Base-by-base conservation (phyloP, 2,797 vertebrate species). In the Crocodylus rhombifer region DNA sequence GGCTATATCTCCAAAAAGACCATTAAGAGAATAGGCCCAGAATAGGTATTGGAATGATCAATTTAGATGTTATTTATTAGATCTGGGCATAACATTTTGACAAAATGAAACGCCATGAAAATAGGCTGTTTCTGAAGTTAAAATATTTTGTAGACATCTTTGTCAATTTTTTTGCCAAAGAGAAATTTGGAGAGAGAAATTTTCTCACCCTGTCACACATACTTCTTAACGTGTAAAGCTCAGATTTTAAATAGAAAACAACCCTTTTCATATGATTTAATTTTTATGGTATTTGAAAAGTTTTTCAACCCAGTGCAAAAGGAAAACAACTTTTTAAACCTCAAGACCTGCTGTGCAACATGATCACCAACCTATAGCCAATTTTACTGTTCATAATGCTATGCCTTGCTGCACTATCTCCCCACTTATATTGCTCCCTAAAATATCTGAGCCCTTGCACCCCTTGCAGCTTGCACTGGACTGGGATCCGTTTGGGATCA, bases 401-500 rank as follows among this genome's bases (percentile, higher is more conserved):
- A 8, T 56, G 18, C 2, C 18, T 55, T 82, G 88, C 25, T 18
- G 25, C 87, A 78, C 67, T 92, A 33, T 3, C 6, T 90, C 25
- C 81, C 91, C 60, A 64, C 84, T 94, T 95, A 87, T 28, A 23
- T 26, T 73, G 36, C 5, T 5, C 30, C 33, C 30, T 71, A 83
- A 79, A 87, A 69, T 73, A 79, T 14, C 17, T 85, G 74, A 3
- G 84, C 62, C 17, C 89, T 84, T n/a, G 77, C 16, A 79, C 20
- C 20, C 7, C 42, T 51, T 51, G 42, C 42, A 51, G 42, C 42
- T 51, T 51, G 10, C 42, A 51, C 42, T 51, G 42, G 42, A 51
- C 42, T 51, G 42, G 10, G 33, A 91, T 85, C 90, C 82, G 71
- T 75, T 55, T 80, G 91, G 94, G 55, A 94, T 81, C 55, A 80